Percentiles rank a stretch among this genome's conserved stretches.
Conservation (phyloP, 2,113 vertebrate species). For the Leptobrachium ailaonicum region DNA sequence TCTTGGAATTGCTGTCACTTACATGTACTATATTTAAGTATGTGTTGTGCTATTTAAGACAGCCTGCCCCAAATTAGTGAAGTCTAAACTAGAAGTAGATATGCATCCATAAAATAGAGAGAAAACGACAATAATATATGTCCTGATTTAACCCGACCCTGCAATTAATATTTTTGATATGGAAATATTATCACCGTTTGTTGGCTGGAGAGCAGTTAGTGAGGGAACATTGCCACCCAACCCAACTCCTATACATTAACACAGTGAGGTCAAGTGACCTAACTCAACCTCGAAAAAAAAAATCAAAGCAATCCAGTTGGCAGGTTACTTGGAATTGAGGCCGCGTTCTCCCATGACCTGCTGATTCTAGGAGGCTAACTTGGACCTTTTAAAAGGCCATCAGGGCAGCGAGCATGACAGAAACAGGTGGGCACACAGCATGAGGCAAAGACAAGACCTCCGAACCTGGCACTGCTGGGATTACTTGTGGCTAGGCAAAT, state of each 20-base stretch:
- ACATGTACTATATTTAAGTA: too few relatives aligned
- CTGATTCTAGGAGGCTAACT: conserved; percentile 13
- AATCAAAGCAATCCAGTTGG: accelerated
- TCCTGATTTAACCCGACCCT: too few relatives aligned
- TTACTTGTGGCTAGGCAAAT: conserved; percentile 60
- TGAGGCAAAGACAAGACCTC: conserved; percentile 52
- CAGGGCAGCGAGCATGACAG: conserved; percentile 52
- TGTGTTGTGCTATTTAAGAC: too few relatives aligned
- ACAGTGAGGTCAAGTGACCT: neutral
- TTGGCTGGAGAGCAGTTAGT: too few relatives aligned
- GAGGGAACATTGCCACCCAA: too few relatives aligned
- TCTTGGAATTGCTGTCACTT: too few relatives aligned
- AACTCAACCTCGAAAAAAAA: conserved; percentile 5
- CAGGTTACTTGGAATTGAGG: conserved; percentile 26
- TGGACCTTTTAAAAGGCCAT: conserved; percentile 43
- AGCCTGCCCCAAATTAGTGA: too few relatives aligned
- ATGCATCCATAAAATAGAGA: too few relatives aligned
- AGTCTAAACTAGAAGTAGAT: too few relatives aligned
- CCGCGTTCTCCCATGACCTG: neutral
- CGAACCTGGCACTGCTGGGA: conserved; percentile 52
- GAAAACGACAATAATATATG: too few relatives aligned
- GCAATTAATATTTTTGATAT: too few relatives aligned
- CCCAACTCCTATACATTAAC: neutral
- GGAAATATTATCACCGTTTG: too few relatives aligned
- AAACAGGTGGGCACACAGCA: conserved; percentile 64